Evolutionary conservation across 2,888 invertebrate species (phyloP).

Genomic region (Iselma pallidipennis): DNA sequence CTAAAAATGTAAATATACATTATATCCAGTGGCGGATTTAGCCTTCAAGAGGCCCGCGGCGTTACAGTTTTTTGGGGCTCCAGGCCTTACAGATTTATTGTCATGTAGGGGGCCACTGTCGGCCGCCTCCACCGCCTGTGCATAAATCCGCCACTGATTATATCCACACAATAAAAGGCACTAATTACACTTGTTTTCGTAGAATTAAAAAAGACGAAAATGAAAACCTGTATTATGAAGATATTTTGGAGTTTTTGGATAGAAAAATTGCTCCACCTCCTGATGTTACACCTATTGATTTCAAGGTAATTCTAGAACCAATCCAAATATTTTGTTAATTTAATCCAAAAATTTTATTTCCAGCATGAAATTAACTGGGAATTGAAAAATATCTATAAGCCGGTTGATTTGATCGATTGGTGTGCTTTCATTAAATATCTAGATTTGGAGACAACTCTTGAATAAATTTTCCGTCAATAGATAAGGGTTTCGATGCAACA

Average conservation of each 20-base stretch:
- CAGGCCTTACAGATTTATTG: too few species aligned
- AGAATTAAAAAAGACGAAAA: slow-evolving; percentile 68
- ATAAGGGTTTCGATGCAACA: too few species aligned
- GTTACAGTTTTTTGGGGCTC: not conserved
- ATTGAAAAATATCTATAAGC: slow-evolving; percentile 1
- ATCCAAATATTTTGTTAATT: not conserved
- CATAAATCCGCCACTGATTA: too few species aligned
- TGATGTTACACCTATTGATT: slow-evolving; percentile 58
- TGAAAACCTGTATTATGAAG: slow-evolving; percentile 68
- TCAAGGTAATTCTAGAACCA: slow-evolving; percentile 52
- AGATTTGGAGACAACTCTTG: slow-evolving; percentile 52
- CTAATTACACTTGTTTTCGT: too few species aligned
- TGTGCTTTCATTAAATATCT: slow-evolving; percentile 57
- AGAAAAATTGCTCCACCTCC: slow-evolving; percentile 62
- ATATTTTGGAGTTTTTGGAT: slow-evolving; percentile 73
- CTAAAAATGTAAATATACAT: slow-evolving; percentile 62
- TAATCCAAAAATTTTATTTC: slow-evolving; percentile 28
- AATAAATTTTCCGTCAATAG: too few species aligned
- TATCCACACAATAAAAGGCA: too few species aligned
- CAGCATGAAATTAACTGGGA: slow-evolving; percentile 58
- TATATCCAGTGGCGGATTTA: not conserved
- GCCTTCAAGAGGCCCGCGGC: not conserved
- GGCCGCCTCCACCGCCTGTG: not conserved
- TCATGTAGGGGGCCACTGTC: not conserved
- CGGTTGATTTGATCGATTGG: slow-evolving; percentile 55